These are phyloP conservation scores for Taeniopygia guttata DNA, from an alignment of 2,797 vertebrate genomes.

Conservation along the genomic window DNA sequence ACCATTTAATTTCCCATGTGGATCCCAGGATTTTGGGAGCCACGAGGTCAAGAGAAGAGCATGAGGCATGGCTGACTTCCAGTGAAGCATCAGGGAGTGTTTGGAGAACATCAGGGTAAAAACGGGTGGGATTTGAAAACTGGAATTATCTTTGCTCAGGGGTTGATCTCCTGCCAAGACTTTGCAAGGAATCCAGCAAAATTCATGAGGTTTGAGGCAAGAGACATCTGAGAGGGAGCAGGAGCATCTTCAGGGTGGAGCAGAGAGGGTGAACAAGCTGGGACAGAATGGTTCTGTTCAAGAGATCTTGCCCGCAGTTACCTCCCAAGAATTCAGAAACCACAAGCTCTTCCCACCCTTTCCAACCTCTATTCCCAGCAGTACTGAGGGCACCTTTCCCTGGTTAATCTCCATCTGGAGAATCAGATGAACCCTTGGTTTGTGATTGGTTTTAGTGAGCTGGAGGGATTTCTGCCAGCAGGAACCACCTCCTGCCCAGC, in stretches of 20 bases:
- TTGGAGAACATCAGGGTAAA: background rate
- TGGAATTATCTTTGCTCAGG: fast-evolving
- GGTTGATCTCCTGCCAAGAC: background rate
- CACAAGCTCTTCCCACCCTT: constrained; percentile 29
- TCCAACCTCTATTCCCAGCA: background rate
- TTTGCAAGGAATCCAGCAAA: background rate
- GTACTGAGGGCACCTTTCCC: background rate
- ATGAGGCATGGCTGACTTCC: background rate
- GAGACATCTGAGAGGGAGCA: background rate
- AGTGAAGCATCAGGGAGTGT: background rate
- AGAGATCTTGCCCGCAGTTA: background rate
- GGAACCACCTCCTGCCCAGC: background rate
- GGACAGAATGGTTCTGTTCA: background rate
- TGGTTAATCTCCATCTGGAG: constrained; percentile 32
- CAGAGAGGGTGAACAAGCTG: background rate
- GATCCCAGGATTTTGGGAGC: background rate
- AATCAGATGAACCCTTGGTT: constrained; percentile 47
- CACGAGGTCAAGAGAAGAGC: background rate
- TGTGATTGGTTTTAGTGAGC: constrained; percentile 17
- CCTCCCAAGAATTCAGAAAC: background rate
- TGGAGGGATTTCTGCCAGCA: constrained; percentile 49
- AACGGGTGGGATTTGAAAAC: background rate
- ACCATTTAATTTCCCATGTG: background rate
- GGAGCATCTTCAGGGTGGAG: background rate
- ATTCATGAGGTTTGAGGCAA: background rate